Evolutionary conservation across 1,140 invertebrate species (phyloP), one percentile per base, ranked within the genome.

Genomic region (Listronotus oregonensis): DNA sequence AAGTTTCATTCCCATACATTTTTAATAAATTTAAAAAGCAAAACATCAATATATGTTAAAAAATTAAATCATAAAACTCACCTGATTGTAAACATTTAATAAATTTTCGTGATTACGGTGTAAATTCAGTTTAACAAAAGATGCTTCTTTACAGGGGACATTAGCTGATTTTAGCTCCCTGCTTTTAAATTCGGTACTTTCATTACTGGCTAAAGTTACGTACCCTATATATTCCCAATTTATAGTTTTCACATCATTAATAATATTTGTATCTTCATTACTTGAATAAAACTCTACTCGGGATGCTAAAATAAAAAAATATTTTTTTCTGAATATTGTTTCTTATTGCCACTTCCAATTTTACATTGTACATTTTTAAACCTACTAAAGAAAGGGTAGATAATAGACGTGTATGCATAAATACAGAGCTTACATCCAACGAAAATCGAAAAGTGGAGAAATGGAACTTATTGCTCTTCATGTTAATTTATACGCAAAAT

Each of bases 121-220:
- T 5, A 97, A 82, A 56, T 90, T 85, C 8, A 98, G 80, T 77
- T 95, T 95, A 0, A 97, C 82, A 77, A 90, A 95, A 5, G 87
- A 82, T 0, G 92, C 93, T 31, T 89, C 84, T 7, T 90, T 91
- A 62, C 91, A 81, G 69, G 89, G 86, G 12, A 94, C 87, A 44
- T 90, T 88, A 8, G 93, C 91, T 43, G 91, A 93, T 80, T 95
- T 93, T 0, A 95, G 81, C 77, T 96, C 93, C 46, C 93, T 81
- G 31, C 91, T 92, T 78, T 93, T 93, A 76, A 89, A 92, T 66
- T 88, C 85, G 0, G 91, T 92, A 65, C 85, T 86, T 65, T 88
- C 85, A 80, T 94, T 95, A 76, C 92, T 90, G 7, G 91, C 90
- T 43, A 95, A 78, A 2, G 87, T 88, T 17, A 95, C 89, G 81